These are phyloP conservation scores for Papilio machaon DNA, from an alignment of 1,140 invertebrate species.

Conservation along the genomic window DNA sequence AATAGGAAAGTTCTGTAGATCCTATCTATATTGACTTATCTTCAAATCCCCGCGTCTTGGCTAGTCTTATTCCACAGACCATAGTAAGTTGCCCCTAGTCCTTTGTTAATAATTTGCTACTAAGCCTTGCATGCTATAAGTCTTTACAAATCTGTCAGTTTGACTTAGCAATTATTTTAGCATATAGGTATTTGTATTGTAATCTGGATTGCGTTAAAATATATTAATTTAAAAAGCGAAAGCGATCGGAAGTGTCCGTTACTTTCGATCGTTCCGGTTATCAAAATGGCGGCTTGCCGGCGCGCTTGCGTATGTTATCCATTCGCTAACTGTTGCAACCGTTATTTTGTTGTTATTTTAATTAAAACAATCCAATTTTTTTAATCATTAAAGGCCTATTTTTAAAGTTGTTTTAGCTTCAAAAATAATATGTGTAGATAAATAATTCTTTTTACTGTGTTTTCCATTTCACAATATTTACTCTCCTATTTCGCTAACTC, in stretches of 20 bases:
- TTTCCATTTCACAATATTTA: neutral
- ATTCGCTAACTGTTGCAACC: slow-evolving; percentile 9
- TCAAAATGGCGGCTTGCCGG: slow-evolving; percentile 4
- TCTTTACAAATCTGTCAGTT: neutral
- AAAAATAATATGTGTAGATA: too few species aligned
- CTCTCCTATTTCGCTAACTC: neutral
- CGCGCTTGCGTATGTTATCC: neutral
- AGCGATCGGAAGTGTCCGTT: slow-evolving; percentile 23
- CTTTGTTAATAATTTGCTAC: too few species aligned
- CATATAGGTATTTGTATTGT: neutral
- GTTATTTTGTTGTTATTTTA: neutral
- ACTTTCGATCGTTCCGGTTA: slow-evolving; percentile 34
- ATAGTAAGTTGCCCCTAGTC: too few species aligned
- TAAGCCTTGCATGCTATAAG: neutral
- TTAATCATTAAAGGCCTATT: too few species aligned
- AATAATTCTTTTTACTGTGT: too few species aligned
- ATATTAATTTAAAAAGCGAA: slow-evolving; percentile 25
- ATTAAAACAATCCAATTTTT: neutral
- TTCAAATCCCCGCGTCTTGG: too few species aligned
- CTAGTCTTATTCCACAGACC: too few species aligned
- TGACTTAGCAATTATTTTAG: neutral
- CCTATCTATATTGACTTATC: too few species aligned
- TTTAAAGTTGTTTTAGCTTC: too few species aligned
- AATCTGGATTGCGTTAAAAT: neutral
- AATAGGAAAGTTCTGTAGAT: too few species aligned